Base-by-base conservation (phyloP, 1,140 invertebrate species). In the Drosophila orosa region DNA sequence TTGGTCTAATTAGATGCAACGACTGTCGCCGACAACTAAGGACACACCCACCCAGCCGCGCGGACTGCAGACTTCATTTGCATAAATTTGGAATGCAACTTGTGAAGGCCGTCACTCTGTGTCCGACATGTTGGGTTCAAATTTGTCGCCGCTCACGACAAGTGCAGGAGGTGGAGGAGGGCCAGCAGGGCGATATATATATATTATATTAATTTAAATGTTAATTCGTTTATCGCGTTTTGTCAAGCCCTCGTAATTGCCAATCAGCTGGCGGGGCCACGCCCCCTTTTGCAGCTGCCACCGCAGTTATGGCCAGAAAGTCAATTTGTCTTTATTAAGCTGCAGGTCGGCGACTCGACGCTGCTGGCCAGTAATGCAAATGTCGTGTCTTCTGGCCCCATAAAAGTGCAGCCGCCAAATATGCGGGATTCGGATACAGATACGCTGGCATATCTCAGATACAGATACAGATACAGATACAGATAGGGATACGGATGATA, bases 311-410 rank as follows among this genome's bases (percentile, higher is more conserved):
- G 73, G 62, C n/a, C 72, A 75, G 40, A 83, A 89, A 87, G 83
- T 87, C 83, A 87, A 87, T 87, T 87, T 83, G 84, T 87, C 83
- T 83, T 87, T 89, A 87, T 87, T 89, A 87, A 86, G 82, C 74
- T 81, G 77, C 58, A 66, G 67, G 65, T 47, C 65, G 50, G 17
- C 19, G 35, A 48, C 29, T 56, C 61, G 19, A 12, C 54, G 31
- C 50, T 52, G 50, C 50, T 52, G 78, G 67, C 74, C 47, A 58
- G 82, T 86, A 87, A 87, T 89, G 83, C 83, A 89, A 89, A 89
- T 87, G 72, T 87, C 76, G 84, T 87, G 83, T 87, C 84, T 79
- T 80, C 33, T 48, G 76, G 59, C 52, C 31, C 77, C 83, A 87
- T 83, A 87, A 86, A 85, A 85, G 65, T 87, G 79, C 82, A 79